Evolutionary conservation across 1,140 invertebrate species (phyloP).

Genomic region (Thaumatotibia leucotreta): DNA sequence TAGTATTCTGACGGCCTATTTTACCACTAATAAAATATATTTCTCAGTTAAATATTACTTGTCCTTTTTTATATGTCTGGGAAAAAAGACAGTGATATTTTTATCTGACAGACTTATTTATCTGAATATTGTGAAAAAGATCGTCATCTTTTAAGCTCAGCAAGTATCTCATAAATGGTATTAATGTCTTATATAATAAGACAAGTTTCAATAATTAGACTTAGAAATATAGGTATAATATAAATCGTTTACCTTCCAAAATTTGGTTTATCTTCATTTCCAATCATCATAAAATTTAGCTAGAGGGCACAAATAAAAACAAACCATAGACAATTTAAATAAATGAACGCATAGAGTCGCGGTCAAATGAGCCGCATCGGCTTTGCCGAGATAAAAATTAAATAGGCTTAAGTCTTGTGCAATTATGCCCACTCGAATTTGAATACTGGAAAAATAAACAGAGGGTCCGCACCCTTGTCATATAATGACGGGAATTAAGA

Average conservation of each 20-base stretch:
- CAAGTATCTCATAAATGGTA: too few relatives aligned
- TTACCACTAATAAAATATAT: neutral
- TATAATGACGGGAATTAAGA: constrained; percentile 55
- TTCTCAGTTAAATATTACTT: neutral
- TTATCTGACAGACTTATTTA: too few relatives aligned
- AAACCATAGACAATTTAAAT: constrained; percentile 12
- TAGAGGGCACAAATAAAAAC: constrained; percentile 1
- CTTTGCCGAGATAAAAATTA: constrained; percentile 24
- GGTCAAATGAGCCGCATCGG: constrained; percentile 23
- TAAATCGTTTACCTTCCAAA: too few relatives aligned
- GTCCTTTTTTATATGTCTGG: too few relatives aligned
- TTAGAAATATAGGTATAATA: too few relatives aligned
- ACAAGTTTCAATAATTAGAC: too few relatives aligned
- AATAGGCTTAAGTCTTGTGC: constrained; percentile 31
- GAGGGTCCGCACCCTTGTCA: constrained; percentile 48
- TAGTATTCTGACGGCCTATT: too few relatives aligned
- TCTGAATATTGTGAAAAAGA: too few relatives aligned
- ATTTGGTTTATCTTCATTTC: neutral
- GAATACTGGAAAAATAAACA: constrained; percentile 38
- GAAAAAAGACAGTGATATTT: too few relatives aligned
- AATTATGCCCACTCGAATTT: constrained; percentile 31
- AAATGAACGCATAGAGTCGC: constrained; percentile 4
- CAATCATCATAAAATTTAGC: neutral
- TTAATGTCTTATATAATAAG: too few relatives aligned
- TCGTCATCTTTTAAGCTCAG: too few relatives aligned